Base-by-base conservation (phyloP, 2,888 invertebrate species). In the Caenorhabditis parvicauda region DNA sequence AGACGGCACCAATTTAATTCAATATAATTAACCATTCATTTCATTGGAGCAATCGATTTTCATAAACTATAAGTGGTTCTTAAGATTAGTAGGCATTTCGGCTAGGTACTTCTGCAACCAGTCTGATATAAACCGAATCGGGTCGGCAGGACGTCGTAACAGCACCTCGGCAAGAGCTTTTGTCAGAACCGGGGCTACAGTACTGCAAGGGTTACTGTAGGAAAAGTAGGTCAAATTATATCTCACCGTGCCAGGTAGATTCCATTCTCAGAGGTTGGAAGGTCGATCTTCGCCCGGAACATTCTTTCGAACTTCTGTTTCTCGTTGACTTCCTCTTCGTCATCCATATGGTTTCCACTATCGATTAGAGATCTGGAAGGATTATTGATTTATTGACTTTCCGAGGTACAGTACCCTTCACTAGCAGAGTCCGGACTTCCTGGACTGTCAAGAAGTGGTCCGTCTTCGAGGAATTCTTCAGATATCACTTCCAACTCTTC, bases 111-210 rank as follows among this genome's bases (percentile, higher is more conserved):
- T 81, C 59, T 79, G 75, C 21, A 83, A 75, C 82, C 82, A 83
- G n/a, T 82, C 77, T 22, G 82, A 81, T 25, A 83, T 77, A 64
- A 82, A 83, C 49, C 82, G 82, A 19, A 83, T 81, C 1, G 83
- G 83, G 55, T 83, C 83, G 57, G 80, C 80, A 0, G 83, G 83
- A 37, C 83, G 75, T n/a, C 76, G 74, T 22, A 82, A 79, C 3
- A 82, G 78, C 9, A 78, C 79, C 59, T 79, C 83, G 2, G 83
- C 81, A 58, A 83, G 65, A 0, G 83, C 83, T 54, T 81, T 74
- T 5, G 83, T 83, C 59, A 83, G 71, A 2, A 82, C 81, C 12
- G 78, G 76, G 1, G 83, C 83, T 28, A 83, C 75, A 37, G 82
- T 81, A 21, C 82, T 70, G n/a, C n/a, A n/a, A n/a, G n/a, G n/a